These are phyloP conservation scores for Caenorhabditis brenneri DNA, from an alignment of 1,140 invertebrate genomes.

Conservation along the genomic window DNA sequence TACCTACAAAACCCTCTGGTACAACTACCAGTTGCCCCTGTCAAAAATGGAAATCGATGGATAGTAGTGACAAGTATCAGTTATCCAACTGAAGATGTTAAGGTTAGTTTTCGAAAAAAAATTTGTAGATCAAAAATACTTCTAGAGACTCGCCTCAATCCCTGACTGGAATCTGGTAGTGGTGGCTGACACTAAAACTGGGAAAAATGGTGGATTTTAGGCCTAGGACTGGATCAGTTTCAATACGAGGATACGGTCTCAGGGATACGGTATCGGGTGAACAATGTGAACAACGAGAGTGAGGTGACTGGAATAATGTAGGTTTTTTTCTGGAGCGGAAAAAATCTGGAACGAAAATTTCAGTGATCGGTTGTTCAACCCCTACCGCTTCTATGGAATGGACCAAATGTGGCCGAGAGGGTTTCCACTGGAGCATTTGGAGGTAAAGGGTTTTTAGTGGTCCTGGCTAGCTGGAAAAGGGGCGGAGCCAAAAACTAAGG, in stretches of 20 bases:
- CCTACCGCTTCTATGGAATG: conserved; percentile 70
- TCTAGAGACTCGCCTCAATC: not conserved
- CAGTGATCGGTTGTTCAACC: conserved; percentile 59
- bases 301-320: not conserved
- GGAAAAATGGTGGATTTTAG: not conserved
- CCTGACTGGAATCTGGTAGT: not conserved
- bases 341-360: not conserved
- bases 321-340: not conserved
- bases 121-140: not conserved
- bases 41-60: not conserved
- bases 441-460: conserved; percentile 16
- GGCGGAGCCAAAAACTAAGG: too few relatives aligned
- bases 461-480: too few relatives aligned
- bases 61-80: not conserved
- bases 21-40: not conserved
- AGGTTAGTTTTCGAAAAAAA: not conserved
- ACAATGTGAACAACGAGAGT: not conserved
- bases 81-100: not conserved
- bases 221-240: not conserved
- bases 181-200: not conserved
- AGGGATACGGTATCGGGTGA: not conserved
- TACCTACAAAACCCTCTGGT: too few relatives aligned
- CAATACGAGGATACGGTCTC: not conserved
- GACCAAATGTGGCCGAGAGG: conserved; percentile 69
- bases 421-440: conserved; percentile 65